Conservation (phyloP, 2,797 vertebrate genomes). For the Paedocypris micromegethes region DNA sequence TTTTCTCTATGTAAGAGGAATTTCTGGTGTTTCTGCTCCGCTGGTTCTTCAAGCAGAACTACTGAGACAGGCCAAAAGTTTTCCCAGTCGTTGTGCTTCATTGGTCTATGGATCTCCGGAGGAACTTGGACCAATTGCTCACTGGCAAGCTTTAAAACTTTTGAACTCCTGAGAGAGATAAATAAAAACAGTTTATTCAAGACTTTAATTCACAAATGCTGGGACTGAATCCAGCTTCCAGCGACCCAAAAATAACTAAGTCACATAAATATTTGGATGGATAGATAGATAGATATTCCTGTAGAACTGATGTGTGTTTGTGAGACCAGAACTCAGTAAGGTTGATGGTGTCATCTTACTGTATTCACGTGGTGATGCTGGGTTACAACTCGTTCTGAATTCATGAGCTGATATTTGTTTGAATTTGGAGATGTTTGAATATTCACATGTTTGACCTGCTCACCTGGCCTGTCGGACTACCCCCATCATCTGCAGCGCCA, state of each 20-base stretch:
- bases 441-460: no score
- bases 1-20: no score
- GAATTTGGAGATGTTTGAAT: no score
- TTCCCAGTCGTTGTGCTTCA: conserved; percentile 19
- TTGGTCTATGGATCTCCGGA: conserved; percentile 40
- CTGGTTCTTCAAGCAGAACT: conserved; percentile 1
- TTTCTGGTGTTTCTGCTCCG: background rate
- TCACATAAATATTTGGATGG: no score
- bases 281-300: no score
- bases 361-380: no score
- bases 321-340: no score
- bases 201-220: background rate
- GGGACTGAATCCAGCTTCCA: background rate
- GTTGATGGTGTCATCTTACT: no score
- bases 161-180: background rate
- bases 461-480: conserved; percentile 55
- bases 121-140: conserved; percentile 33
- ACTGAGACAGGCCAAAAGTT: conserved; percentile 1
- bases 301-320: no score
- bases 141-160: conserved; percentile 9
- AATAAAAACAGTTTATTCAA: no score
- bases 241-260: no score
- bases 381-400: background rate
- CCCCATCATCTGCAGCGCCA: conserved; percentile 64
- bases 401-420: no score